A percentile compares a stretch with the other conserved stretches of the same genome.
Evolutionary conservation across 2,888 invertebrate genomes (phyloP).

Genomic region (Lasioglossum figueresi): DNA sequence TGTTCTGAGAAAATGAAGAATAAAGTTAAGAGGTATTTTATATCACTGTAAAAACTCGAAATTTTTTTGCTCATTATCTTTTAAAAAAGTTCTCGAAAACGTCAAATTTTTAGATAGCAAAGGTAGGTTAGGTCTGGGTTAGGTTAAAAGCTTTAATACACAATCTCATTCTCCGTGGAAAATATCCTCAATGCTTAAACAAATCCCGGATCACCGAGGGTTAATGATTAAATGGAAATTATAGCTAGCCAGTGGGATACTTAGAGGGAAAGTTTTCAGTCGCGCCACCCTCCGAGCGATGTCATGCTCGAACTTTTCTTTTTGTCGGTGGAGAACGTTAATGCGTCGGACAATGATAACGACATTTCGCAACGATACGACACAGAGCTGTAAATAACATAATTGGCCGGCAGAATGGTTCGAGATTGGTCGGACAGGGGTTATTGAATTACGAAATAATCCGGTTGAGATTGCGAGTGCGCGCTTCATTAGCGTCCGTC

Average conservation of each 20-base stretch:
- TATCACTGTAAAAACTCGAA: not conserved
- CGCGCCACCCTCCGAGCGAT: not conserved
- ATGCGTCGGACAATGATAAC: not conserved
- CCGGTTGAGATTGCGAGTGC: slow-evolving; percentile 36
- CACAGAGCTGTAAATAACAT: slow-evolving; percentile 3
- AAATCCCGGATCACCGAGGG: not conserved
- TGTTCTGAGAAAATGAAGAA: not conserved
- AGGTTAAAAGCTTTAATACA: too few relatives aligned
- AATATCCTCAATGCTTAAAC: not conserved
- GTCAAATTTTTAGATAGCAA: too few relatives aligned
- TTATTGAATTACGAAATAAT: slow-evolving; percentile 49
- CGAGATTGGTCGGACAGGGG: slow-evolving; percentile 16
- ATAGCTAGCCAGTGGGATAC: not conserved
- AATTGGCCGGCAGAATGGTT: slow-evolving; percentile 14
- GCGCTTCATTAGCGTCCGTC: slow-evolving; percentile 29
- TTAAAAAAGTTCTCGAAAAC: too few relatives aligned
- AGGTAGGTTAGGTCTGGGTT: too few relatives aligned
- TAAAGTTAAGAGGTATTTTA: not conserved
- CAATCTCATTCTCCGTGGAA: not conserved
- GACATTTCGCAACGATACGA: slow-evolving; percentile 10
- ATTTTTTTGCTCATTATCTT: too few relatives aligned
- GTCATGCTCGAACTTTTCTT: slow-evolving; percentile 2
- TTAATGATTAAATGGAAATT: slow-evolving; percentile 3
- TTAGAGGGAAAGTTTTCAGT: not conserved
- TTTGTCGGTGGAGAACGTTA: not conserved